Conservation (phyloP, 2,113 vertebrate species). For the Alaudala cheleensis region DNA sequence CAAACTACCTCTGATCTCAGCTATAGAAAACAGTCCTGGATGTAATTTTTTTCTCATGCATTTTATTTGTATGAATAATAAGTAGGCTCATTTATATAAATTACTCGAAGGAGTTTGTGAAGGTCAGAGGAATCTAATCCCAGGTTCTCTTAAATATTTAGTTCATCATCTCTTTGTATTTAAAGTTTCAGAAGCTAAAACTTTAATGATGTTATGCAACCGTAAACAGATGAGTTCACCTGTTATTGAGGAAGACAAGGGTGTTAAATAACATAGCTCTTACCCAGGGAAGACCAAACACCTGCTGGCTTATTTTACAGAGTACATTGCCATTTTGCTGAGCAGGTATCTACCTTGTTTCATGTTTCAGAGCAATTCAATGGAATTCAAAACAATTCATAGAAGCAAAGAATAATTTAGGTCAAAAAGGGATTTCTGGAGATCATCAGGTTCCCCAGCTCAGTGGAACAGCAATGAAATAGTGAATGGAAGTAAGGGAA, state of each 20-base stretch:
- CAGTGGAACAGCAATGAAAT: background rate
- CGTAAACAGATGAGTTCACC: background rate
- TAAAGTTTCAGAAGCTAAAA: slow-evolving; percentile 63
- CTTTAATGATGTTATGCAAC: slow-evolving; percentile 54
- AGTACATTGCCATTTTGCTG: background rate
- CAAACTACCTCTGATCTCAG: background rate
- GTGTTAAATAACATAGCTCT: slow-evolving; percentile 4
- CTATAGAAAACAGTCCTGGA: background rate
- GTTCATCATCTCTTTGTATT: slow-evolving; percentile 51
- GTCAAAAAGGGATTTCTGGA: background rate
- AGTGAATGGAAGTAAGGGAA: background rate
- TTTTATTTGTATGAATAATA: slow-evolving; percentile 13
- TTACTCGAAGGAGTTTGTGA: slow-evolving; percentile 18
- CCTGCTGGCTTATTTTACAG: background rate
- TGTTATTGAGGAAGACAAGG: background rate
- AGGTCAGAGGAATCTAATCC: slow-evolving; percentile 51
- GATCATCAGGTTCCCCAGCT: background rate
- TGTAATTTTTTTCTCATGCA: background rate
- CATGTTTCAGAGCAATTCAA: background rate
- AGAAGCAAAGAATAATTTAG: background rate
- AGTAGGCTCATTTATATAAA: slow-evolving; percentile 36
- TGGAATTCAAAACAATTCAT: background rate
- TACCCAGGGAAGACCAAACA: background rate
- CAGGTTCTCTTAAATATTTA: slow-evolving; percentile 61
- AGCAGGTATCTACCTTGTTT: background rate